Conservation (phyloP, 92 coral and sea anemone species). For the Meandrina meandrites region DNA sequence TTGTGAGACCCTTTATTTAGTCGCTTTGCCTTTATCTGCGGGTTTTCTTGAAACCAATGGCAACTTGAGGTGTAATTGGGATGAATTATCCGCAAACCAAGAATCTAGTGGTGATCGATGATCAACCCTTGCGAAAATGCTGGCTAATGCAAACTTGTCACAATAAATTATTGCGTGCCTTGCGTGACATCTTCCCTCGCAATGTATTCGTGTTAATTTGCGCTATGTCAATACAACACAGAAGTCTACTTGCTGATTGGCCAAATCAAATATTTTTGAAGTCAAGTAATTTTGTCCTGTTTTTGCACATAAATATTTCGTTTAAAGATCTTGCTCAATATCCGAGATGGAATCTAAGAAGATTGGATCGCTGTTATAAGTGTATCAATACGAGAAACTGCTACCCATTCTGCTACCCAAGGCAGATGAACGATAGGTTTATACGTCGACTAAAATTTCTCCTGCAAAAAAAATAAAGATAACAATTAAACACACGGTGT, state of each 20-base stretch:
- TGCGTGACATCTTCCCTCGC: neutral
- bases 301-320: too few relatives aligned
- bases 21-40: conserved; percentile 13
- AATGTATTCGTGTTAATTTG: neutral
- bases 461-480: neutral
- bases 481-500: neutral
- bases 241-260: neutral
- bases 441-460: neutral
- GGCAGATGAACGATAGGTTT: too few relatives aligned
- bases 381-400: neutral
- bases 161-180: neutral
- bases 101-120: neutral
- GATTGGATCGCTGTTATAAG: too few relatives aligned
- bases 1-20: neutral
- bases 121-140: neutral
- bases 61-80: neutral
- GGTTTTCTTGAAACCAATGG: conserved; percentile 16
- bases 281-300: too few relatives aligned
- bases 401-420: too few relatives aligned
- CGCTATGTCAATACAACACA: neutral
- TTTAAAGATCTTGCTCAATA: too few relatives aligned
- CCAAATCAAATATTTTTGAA: neutral
- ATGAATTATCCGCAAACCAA: conserved; percentile 19
- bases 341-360: too few relatives aligned
- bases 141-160: neutral